Evolutionary conservation across 2,113 vertebrate species (phyloP), one percentile per base, ranked within the genome.

Genomic region (Indicator indicator): DNA sequence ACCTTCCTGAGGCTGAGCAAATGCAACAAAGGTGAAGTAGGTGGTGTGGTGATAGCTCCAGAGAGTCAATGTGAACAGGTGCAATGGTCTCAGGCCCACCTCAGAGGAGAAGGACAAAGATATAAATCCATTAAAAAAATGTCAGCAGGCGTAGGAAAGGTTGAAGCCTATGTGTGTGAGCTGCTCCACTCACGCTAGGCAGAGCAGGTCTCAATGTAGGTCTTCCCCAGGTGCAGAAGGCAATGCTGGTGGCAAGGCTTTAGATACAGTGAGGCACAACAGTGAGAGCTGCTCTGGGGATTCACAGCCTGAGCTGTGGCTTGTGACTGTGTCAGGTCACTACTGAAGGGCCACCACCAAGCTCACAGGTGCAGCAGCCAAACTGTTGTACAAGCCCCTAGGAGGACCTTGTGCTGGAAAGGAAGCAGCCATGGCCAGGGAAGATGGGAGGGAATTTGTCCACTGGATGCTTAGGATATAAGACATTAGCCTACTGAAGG

Each of bases 401-500:
- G 54, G 42, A 93, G 83, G 42, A 36, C n/a, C 15, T 76, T 23
- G 14, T 26, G 70, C 7, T 19, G 30, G 86, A 74, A 32, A 68
- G 69, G 64, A 71, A 86, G 54, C 30, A 86, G 20, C 24, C 36
- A 24, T 20, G 9, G 32, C 32, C 48, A 52, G 2, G 11, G 73
- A 84, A 86, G 71, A 83, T 7, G 8, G 16, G 89, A 78, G 38
- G 9, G 54, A 71, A 32, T 2, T 3, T 4, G 3, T 36, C 17
- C 26, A 13, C 71, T 84, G 59, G 71, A 38, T 0, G 0, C 5
- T 76, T 36, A n/a, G 83, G n/a, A 44, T 81, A 9, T 26, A 80
- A 55, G 13, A 59, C 8, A 64, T 52, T 71, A 46, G 80, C 38
- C 6, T 56, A 26, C 27, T 46, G 32, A 17, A 56, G 58, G 16